These are phyloP conservation scores for Cephus sareptanus DNA, from an alignment of 2,888 invertebrate genomes.

Conservation along the genomic window DNA sequence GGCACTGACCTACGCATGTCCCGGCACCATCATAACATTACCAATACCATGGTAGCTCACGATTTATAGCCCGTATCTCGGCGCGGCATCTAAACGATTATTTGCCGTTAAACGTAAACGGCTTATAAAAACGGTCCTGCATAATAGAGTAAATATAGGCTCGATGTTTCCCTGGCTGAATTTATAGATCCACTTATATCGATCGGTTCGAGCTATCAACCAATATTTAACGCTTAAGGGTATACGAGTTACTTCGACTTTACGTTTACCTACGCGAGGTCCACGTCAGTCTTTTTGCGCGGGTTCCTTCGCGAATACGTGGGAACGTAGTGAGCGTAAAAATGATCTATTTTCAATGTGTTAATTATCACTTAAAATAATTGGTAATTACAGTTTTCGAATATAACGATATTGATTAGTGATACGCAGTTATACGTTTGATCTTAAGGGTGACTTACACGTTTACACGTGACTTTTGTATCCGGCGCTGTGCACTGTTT, in stretches of 20 bases:
- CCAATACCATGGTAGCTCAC: slow-evolving; percentile 41
- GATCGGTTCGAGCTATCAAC: slow-evolving; percentile 16
- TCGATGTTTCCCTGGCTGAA: slow-evolving; percentile 47
- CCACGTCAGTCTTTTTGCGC: no score
- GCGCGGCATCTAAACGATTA: slow-evolving; percentile 64
- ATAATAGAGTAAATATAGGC: slow-evolving; percentile 66
- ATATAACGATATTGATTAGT: no score
- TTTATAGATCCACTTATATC: slow-evolving; percentile 62
- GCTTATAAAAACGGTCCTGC: slow-evolving; percentile 57
- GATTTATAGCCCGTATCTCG: slow-evolving; percentile 61
- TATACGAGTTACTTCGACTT: background rate
- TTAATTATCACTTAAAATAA: no score
- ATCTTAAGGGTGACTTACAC: no score
- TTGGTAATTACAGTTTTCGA: no score
- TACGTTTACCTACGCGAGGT: background rate
- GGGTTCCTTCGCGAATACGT: no score
- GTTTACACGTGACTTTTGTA: no score
- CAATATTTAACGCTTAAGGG: slow-evolving; percentile 8
- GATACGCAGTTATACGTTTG: no score
- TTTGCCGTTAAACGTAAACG: slow-evolving; percentile 63
- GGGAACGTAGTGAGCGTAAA: no score
- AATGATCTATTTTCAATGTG: no score
- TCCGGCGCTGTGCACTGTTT: no score
- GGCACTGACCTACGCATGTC: slow-evolving; percentile 60
- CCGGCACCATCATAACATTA: slow-evolving; percentile 45